Percentiles rank a stretch among this genome's conserved stretches.
Conservation (phyloP, 2,797 vertebrate species). For the Enteromius radiatus region DNA sequence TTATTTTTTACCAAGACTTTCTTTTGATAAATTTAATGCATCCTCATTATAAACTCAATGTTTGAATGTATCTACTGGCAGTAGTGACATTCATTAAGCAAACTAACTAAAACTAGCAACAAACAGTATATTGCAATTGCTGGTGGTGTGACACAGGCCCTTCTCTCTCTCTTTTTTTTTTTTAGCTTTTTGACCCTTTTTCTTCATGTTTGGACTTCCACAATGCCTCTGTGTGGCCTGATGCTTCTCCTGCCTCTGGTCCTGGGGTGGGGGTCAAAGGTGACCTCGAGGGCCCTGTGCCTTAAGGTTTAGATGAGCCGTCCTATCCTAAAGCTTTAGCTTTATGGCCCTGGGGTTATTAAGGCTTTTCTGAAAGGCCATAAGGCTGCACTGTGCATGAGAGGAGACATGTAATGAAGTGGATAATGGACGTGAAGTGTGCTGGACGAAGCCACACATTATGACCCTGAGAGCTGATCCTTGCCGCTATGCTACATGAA, state of each 20-base stretch:
- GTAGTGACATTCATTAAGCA: background rate
- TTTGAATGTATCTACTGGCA: background rate
- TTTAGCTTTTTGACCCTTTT: background rate
- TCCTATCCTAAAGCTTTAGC: constrained; percentile 25
- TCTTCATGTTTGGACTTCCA: constrained; percentile 26
- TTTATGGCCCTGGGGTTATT: constrained; percentile 44
- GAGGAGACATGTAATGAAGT: constrained; percentile 49
- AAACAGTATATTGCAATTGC: background rate
- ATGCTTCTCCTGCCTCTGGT: constrained; percentile 26
- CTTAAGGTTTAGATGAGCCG: constrained; percentile 37
- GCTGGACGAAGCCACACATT: constrained; percentile 39
- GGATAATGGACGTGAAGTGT: constrained; percentile 51
- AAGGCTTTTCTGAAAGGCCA: constrained; percentile 31
- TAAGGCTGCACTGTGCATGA: constrained; percentile 32
- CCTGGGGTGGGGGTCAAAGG: constrained; percentile 50
- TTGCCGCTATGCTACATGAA: constrained; percentile 10
- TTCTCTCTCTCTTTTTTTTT: background rate
- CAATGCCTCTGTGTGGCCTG: constrained; percentile 45
- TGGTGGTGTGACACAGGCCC: background rate
- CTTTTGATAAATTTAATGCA: background rate
- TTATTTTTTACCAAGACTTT: no score
- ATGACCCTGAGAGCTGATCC: constrained; percentile 38
- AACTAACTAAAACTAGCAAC: background rate
- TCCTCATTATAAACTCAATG: no score
- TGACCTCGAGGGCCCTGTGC: constrained; percentile 25